Evolutionary conservation across 2,888 invertebrate species (phyloP).

Genomic region (Melanargia galathea): DNA sequence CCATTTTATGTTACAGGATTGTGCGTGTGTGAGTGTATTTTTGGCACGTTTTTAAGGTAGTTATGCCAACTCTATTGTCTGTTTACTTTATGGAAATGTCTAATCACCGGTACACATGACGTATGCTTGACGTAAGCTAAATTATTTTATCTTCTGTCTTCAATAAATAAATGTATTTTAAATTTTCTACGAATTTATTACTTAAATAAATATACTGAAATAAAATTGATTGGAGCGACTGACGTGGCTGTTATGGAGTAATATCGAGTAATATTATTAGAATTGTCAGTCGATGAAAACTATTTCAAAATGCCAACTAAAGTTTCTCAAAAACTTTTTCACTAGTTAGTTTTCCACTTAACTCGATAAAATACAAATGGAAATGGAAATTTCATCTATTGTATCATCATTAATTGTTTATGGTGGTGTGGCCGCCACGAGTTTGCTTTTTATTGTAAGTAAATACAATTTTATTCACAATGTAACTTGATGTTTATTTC

Average conservation of each 20-base stretch:
- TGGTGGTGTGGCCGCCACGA: conserved; percentile 44
- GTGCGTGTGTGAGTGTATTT: no score
- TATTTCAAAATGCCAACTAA: not conserved
- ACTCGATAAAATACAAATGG: not conserved
- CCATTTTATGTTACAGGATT: no score
- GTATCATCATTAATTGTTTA: conserved; percentile 49
- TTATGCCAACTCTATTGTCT: no score
- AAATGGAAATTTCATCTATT: conserved; percentile 50
- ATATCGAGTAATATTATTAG: not conserved
- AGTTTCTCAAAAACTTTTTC: conserved; percentile 5
- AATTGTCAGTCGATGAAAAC: not conserved
- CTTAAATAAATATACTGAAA: not conserved
- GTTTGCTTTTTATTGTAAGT: conserved; percentile 54
- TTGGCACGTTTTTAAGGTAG: no score
- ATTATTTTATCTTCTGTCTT: not conserved
- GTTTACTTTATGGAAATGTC: no score
- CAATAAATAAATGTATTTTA: no score
- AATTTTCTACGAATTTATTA: not conserved
- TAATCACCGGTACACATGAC: no score
- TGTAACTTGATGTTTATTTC: not conserved
- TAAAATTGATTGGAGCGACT: not conserved
- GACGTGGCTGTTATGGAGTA: not conserved
- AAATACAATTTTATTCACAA: conserved; percentile 15
- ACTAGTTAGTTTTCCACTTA: not conserved
- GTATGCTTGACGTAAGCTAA: no score